These are phyloP conservation scores for Cathartes aura DNA, from an alignment of 2,113 vertebrate genomes.

Conservation along the genomic window DNA sequence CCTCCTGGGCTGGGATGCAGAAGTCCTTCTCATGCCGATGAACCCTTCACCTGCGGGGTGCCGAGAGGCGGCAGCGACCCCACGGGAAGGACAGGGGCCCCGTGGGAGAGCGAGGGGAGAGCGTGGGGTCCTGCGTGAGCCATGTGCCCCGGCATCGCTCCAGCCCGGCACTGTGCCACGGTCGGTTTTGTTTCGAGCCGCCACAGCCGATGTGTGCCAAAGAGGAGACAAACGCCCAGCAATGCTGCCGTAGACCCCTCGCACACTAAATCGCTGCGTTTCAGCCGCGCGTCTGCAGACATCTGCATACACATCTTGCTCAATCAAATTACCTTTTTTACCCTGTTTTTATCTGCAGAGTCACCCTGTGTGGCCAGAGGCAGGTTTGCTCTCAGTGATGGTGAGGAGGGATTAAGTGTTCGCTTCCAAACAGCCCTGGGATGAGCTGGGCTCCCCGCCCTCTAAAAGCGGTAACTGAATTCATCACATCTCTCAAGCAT, in stretches of 20 bases:
- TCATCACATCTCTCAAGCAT: neutral
- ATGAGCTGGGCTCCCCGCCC: neutral
- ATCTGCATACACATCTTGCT: neutral
- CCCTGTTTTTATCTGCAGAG: neutral
- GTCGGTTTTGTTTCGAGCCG: neutral
- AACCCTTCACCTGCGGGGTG: neutral
- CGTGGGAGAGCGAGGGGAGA: rapidly evolving
- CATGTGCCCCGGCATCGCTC: rapidly evolving
- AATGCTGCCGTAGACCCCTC: rapidly evolving
- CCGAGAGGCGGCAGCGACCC: neutral
- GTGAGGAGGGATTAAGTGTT: neutral
- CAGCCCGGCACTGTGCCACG: rapidly evolving
- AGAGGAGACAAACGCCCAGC: neutral
- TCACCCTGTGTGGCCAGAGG: neutral
- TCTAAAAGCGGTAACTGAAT: neutral
- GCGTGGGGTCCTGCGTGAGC: rapidly evolving
- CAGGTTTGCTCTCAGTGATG: neutral
- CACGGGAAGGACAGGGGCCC: rapidly evolving
- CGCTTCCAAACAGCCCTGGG: neutral
- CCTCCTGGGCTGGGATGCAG: neutral
- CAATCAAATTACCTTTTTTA: neutral
- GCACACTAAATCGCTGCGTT: rapidly evolving
- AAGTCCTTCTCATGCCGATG: neutral
- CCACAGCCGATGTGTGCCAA: rapidly evolving
- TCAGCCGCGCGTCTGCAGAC: neutral